A percentile compares a stretch with the other conserved stretches of the same genome.
These are phyloP conservation scores for Leguminivora glycinivorella DNA, from an alignment of 1,140 invertebrate genomes.

Conservation along the genomic window DNA sequence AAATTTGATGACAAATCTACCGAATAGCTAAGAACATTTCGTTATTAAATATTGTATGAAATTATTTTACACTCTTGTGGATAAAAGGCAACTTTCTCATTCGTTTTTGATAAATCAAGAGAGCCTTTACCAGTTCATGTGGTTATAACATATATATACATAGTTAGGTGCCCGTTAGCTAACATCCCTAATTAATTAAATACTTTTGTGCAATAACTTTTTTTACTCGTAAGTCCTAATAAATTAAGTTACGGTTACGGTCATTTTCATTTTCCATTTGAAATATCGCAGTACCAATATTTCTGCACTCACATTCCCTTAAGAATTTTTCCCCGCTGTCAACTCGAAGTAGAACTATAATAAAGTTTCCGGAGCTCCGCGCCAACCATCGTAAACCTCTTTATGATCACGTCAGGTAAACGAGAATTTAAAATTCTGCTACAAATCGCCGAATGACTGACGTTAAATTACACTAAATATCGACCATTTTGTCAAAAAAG, in stretches of 20 bases:
- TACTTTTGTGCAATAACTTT: too few relatives aligned
- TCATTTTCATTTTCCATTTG: background rate
- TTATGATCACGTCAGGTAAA: slow-evolving; percentile 9
- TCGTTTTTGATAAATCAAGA: too few relatives aligned
- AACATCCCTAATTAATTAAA: too few relatives aligned
- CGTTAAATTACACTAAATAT: background rate
- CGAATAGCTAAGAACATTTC: too few relatives aligned
- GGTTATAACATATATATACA: too few relatives aligned
- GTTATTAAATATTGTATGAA: too few relatives aligned
- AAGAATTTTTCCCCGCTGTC: background rate
- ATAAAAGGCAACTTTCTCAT: too few relatives aligned
- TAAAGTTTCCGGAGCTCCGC: background rate
- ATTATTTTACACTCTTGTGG: too few relatives aligned
- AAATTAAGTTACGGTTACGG: background rate
- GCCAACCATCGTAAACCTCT: background rate
- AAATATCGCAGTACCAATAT: background rate
- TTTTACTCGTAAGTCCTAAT: too few relatives aligned
- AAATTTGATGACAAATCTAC: too few relatives aligned
- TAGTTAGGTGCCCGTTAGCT: too few relatives aligned
- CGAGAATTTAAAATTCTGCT: slow-evolving; percentile 9
- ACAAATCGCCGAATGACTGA: slow-evolving; percentile 2
- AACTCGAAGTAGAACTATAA: background rate
- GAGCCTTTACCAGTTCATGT: too few relatives aligned
- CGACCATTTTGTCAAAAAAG: background rate
- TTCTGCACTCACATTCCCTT: background rate